A percentile compares a stretch with the other conserved stretches of the same genome.
phyloP scores from a whole-genome alignment of 1,140 invertebrate genomes.

The Cecropterus lyciades region DNA sequence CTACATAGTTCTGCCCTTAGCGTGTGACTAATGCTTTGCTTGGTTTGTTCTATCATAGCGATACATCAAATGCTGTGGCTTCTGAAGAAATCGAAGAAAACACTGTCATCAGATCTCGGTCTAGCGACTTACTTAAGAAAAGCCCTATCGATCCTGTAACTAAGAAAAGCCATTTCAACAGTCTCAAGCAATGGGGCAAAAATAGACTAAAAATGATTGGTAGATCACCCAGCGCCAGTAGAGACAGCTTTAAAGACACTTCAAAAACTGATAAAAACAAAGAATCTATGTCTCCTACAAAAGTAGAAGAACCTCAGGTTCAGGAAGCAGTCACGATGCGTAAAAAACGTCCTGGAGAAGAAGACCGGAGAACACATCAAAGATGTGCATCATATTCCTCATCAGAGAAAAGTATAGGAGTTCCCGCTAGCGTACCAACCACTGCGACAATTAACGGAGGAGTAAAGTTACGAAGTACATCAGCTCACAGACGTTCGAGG shows the following conservation, averaged over 20 bases:
- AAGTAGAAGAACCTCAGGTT: conserved; percentile 85
- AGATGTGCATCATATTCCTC: conserved; percentile 91
- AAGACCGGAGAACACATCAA: conserved; percentile 86
- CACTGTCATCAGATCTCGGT: conserved; percentile 86
- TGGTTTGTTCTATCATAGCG: conserved; percentile 85
- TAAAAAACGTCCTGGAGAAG: conserved; percentile 81
- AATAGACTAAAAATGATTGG: conserved; percentile 90
- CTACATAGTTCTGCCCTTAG: conserved; percentile 72
- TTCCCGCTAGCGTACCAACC: conserved; percentile 83
- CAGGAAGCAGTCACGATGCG: conserved; percentile 87
- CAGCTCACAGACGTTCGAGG: conserved; percentile 86
- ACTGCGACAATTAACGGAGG: conserved; percentile 84
- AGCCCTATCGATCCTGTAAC: conserved; percentile 83
- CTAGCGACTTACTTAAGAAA: conserved; percentile 88
- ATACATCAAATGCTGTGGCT: conserved; percentile 84
- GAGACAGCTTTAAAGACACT: conserved; percentile 78
- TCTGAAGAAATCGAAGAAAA: conserved; percentile 84
- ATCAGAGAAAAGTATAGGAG: conserved; percentile 87
- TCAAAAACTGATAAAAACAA: conserved; percentile 73
- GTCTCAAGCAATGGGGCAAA: conserved; percentile 92
- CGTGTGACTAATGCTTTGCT: conserved; percentile 85
- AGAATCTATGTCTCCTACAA: conserved; percentile 68
- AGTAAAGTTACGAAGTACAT: conserved; percentile 90
- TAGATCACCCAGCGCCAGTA: conserved; percentile 84
- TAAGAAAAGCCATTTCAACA: conserved; percentile 91